Percentiles rank a stretch among this genome's conserved stretches.
phyloP scores from a whole-genome alignment of 2,113 vertebrate genomes.

The Pachyramphus minor region DNA sequence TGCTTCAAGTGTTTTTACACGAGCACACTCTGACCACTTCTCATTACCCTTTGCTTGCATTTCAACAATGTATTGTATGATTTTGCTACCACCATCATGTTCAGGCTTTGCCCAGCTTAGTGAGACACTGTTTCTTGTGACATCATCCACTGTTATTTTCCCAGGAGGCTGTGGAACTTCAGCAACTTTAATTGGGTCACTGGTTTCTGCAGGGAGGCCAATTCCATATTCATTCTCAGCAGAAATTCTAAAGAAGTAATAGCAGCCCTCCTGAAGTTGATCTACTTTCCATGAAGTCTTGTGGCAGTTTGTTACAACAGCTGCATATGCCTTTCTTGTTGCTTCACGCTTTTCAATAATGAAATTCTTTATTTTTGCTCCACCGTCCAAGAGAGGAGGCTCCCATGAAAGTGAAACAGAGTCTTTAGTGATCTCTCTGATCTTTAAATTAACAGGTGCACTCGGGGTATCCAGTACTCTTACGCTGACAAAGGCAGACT shows the following conservation, averaged over 20 bases:
- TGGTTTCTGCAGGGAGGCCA: slow-evolving; percentile 86
- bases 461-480: slow-evolving; percentile 95
- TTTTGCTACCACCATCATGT: slow-evolving; percentile 96
- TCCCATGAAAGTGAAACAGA: slow-evolving; percentile 94
- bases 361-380: slow-evolving; percentile 95
- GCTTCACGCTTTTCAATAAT: slow-evolving; percentile 97
- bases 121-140: slow-evolving; percentile 92
- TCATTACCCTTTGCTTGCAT: slow-evolving; percentile 91
- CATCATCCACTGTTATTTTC: slow-evolving; percentile 90
- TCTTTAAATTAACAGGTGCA: slow-evolving; percentile 88
- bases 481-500: slow-evolving; percentile 90
- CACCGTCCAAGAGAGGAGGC: slow-evolving; percentile 89
- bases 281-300: slow-evolving; percentile 91
- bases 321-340: slow-evolving; percentile 93
- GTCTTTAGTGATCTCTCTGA: slow-evolving; percentile 92
- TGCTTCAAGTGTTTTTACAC: slow-evolving; percentile 90
- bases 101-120: slow-evolving; percentile 94
- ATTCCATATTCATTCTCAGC: slow-evolving; percentile 94
- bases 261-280: slow-evolving; percentile 93
- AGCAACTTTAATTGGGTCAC: slow-evolving; percentile 91
- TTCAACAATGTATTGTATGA: slow-evolving; percentile 93
- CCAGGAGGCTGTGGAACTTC: slow-evolving; percentile 95
- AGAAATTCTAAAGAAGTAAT: slow-evolving; percentile 92
- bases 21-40: slow-evolving; percentile 90
- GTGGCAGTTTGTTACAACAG: slow-evolving; percentile 94